phyloP scores from a whole-genome alignment of 2,888 invertebrate species.

The Strigamia maritima region DNA sequence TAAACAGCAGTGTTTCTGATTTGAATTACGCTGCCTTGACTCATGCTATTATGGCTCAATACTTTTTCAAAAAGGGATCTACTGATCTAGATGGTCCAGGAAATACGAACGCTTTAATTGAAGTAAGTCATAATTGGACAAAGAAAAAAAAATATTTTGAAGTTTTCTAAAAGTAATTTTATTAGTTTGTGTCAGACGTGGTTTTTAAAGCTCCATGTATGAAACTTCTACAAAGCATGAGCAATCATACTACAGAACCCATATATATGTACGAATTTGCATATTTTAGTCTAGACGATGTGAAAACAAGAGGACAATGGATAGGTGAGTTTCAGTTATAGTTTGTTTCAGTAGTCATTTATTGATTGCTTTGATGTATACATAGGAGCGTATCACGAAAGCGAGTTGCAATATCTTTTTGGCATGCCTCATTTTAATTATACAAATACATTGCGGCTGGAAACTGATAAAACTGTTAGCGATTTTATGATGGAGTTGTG shows the following conservation, averaged over 20 bases:
- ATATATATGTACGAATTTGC: constrained; percentile 50
- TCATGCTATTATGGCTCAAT: constrained; percentile 46
- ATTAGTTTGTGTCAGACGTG: constrained; percentile 51
- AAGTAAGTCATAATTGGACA: constrained; percentile 44
- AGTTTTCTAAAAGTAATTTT: constrained; percentile 24
- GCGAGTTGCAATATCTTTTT: constrained; percentile 57
- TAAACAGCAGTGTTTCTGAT: constrained; percentile 45
- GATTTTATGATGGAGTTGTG: constrained; percentile 55
- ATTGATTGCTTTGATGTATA: constrained; percentile 23
- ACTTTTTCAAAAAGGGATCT: constrained; percentile 46
- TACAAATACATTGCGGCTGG: constrained; percentile 48
- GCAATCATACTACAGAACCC: constrained; percentile 45
- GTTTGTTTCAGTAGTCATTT: not conserved
- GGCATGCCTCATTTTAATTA: constrained; percentile 56
- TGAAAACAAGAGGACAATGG: constrained; percentile 48
- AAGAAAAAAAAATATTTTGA: not conserved
- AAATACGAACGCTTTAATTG: constrained; percentile 46
- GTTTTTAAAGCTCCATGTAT: constrained; percentile 50
- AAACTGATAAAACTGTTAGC: constrained; percentile 54
- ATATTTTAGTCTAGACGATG: constrained; percentile 49
- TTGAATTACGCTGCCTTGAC: constrained; percentile 46
- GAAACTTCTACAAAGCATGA: constrained; percentile 48
- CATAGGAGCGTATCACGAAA: constrained; percentile 55
- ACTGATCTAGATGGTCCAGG: constrained; percentile 45
- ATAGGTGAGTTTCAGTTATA: constrained; percentile 47